Conservation (phyloP, 2,113 vertebrate species). For the Callaeas wilsoni region DNA sequence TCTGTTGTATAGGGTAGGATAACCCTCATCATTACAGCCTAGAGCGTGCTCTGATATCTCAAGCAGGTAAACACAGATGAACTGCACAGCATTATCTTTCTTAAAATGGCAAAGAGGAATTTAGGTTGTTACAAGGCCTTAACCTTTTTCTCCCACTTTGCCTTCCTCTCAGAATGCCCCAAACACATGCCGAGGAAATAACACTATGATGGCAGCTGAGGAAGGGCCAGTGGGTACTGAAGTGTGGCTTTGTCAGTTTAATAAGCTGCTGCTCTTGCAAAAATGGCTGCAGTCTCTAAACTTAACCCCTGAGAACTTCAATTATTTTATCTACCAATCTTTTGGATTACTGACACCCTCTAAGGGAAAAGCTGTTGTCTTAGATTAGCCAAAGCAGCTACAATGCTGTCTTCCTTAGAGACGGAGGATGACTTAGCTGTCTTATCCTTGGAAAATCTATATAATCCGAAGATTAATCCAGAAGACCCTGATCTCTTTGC, state of each 20-base stretch:
- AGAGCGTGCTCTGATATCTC: fast-evolving
- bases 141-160: neutral
- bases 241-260: conserved; percentile 63
- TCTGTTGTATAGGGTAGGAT: neutral
- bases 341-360: conserved; percentile 64
- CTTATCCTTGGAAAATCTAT: conserved; percentile 62
- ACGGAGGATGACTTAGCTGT: conserved; percentile 50
- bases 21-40: neutral
- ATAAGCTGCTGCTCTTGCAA: conserved; percentile 49
- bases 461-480: conserved; percentile 62
- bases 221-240: conserved; percentile 13
- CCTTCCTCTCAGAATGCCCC: neutral
- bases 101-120: neutral
- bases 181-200: neutral
- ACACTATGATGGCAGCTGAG: neutral
- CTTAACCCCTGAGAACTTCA: conserved; percentile 65
- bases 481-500: conserved; percentile 51
- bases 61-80: neutral
- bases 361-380: conserved; percentile 64
- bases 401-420: conserved; percentile 48
- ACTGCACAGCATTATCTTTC: neutral
- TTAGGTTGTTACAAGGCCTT: neutral
- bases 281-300: conserved; percentile 56
- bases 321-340: conserved; percentile 71
- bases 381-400: conserved; percentile 61